These are phyloP conservation scores for Clarias batrachus DNA, from an alignment of 2,113 vertebrate genomes.

Conservation along the genomic window DNA sequence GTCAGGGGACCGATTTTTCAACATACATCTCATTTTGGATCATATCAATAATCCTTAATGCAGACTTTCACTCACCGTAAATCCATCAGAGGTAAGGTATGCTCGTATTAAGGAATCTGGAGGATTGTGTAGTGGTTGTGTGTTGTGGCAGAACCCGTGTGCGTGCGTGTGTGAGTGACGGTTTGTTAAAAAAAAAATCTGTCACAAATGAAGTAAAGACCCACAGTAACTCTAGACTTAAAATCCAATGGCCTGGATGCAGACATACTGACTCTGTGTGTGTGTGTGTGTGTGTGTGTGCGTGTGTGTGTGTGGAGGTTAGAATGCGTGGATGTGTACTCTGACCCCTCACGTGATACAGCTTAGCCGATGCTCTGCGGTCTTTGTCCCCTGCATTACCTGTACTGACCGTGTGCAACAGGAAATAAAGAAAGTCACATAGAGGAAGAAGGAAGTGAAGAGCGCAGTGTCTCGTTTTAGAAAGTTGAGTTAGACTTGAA, in stretches of 20 bases:
- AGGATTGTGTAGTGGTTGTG: background rate
- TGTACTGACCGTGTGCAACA: background rate
- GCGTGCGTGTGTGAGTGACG: background rate
- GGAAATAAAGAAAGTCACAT: background rate
- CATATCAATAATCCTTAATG: background rate
- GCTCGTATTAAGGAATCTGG: background rate
- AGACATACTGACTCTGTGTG: background rate
- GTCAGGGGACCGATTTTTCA: background rate
- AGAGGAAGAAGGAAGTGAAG: background rate
- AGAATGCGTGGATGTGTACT: conserved; percentile 29
- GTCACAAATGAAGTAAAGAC: conserved; percentile 6
- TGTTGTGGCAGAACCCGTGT: background rate
- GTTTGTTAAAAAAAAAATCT: background rate
- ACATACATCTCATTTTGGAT: background rate
- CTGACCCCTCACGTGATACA: conserved; percentile 44
- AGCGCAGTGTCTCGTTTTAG: background rate
- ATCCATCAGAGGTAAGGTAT: conserved; percentile 11
- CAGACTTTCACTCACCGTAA: background rate
- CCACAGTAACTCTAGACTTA: conserved; percentile 14
- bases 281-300: background rate
- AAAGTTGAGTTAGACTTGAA: too few relatives aligned
- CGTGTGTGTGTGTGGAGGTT: background rate
- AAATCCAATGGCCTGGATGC: conserved; percentile 23
- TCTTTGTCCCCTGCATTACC: conserved; percentile 18
- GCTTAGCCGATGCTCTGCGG: background rate